Percentiles rank a stretch among this genome's conserved stretches.
phyloP scores from a whole-genome alignment of 2,888 invertebrate species.

The Xestoiulus laeticollis region DNA sequence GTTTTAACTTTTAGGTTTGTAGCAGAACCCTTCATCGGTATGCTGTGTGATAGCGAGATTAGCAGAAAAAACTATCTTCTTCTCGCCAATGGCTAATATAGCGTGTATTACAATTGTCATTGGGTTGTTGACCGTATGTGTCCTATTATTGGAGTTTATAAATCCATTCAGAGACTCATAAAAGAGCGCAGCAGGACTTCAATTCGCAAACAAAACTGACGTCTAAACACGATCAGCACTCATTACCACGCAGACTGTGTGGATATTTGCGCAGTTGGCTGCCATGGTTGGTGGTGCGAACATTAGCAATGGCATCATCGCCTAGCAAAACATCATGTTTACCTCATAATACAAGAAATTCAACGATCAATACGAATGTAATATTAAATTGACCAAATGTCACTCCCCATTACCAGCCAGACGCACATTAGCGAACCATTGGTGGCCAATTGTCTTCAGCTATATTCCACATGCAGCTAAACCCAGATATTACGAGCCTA shows the following conservation, averaged over 20 bases:
- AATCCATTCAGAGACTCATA: neutral
- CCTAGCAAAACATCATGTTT: neutral
- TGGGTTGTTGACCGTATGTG: constrained; percentile 14
- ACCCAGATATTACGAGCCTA: neutral
- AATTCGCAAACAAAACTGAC: constrained; percentile 26
- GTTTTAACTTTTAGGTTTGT: neutral
- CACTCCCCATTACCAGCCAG: constrained; percentile 15
- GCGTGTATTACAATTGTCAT: constrained; percentile 17
- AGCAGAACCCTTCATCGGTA: neutral
- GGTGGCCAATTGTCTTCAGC: neutral
- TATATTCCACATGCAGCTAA: neutral
- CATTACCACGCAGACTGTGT: constrained; percentile 26
- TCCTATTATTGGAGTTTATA: constrained; percentile 18
- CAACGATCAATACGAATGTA: constrained; percentile 9
- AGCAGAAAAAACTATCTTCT: neutral
- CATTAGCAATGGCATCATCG: constrained; percentile 26
- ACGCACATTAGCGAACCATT: neutral
- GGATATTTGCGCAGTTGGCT: constrained; percentile 16
- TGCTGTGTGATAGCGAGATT: neutral
- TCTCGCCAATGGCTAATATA: constrained; percentile 26
- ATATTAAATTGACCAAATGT: constrained; percentile 18
- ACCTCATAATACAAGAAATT: constrained; percentile 26
- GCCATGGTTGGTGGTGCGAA: neutral
- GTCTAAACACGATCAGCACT: constrained; percentile 26
- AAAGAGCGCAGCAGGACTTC: constrained; percentile 26